Evolutionary conservation across 2,888 invertebrate genomes (phyloP), one percentile per base, ranked within the genome.

Genomic region (Caenorhabditis becei): DNA sequence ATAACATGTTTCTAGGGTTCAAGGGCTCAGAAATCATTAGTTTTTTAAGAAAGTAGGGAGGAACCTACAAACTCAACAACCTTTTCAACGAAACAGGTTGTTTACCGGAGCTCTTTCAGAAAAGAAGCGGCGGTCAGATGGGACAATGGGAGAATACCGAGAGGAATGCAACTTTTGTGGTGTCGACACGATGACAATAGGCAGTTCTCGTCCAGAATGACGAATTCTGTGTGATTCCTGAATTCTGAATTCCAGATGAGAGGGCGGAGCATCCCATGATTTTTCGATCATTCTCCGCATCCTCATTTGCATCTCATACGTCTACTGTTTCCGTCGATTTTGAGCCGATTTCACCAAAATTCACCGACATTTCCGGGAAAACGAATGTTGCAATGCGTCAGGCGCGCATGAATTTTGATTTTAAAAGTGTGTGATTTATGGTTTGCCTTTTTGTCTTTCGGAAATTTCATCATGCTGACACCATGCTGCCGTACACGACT

Each of bases 381-480:
- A 61, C 7, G 10, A 28, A 14, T 4, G 53, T 41, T 8, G 51
- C 35, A 70, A 18, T 58, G 69, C 69, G 69, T 18, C 59, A 24
- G 8, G 11, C 14, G 67, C 67, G 67, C 56, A 56, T 20, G 26
- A 67, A n/a, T 23, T 53, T 20, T 32, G 51, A 70, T 47, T 70
- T 70, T 70, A 70, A 70, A 70, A 53, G 61, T 70, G 28, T 61
- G 62, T 71, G 71, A 47, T 71, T 71, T 71, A 26, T 56, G 62
- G 44, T 71, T 28, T 53, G 32, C 4, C 10, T 32, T 10, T 32
- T 32, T 32, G 5, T 32, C 32, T 32, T 7, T 32, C 10, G 32
- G 5, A 10, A 1, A 35, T 70, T 70, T 70, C 70, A 53, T 70
- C 61, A 70, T 70, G 1, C 53, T 37, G 32, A 58, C 54, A 58